These are phyloP conservation scores for Sebastes umbrosus DNA, from an alignment of 2,797 vertebrate species.

Conservation along the genomic window DNA sequence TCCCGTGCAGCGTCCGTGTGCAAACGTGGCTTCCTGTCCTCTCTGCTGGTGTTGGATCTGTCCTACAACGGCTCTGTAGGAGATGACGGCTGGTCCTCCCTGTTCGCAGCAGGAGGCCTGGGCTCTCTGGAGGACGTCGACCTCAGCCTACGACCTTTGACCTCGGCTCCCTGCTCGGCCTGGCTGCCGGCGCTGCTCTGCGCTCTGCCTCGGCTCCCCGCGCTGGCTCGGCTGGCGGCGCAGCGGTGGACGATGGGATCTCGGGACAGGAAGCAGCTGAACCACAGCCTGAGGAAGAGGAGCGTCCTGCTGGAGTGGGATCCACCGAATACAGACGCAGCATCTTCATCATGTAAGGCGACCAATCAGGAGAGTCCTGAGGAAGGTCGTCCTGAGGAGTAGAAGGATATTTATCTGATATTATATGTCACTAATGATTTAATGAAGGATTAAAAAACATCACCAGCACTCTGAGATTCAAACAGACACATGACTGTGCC, in stretches of 20 bases:
- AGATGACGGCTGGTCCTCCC: slow-evolving; percentile 79
- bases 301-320: slow-evolving; percentile 82
- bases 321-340: neutral
- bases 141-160: slow-evolving; percentile 83
- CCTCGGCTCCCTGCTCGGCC: slow-evolving; percentile 64
- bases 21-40: slow-evolving; percentile 74
- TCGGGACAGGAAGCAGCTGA: slow-evolving; percentile 74
- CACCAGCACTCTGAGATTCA: neutral
- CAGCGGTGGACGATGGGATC: slow-evolving; percentile 81
- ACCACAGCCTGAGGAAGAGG: slow-evolving; percentile 70
- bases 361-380: slow-evolving; percentile 40
- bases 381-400: slow-evolving; percentile 54
- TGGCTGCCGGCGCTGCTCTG: slow-evolving; percentile 85
- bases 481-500: neutral
- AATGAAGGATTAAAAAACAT: neutral
- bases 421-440: neutral
- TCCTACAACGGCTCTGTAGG: slow-evolving; percentile 86
- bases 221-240: slow-evolving; percentile 80
- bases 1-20: slow-evolving; percentile 57
- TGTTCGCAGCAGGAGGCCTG: slow-evolving; percentile 76
- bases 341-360: neutral
- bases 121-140: slow-evolving; percentile 83
- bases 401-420: neutral
- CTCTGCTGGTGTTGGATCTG: slow-evolving; percentile 83
- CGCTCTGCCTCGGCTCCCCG: slow-evolving; percentile 76